phyloP scores from a whole-genome alignment of 2,888 invertebrate genomes.

The Anorthoa munda region DNA sequence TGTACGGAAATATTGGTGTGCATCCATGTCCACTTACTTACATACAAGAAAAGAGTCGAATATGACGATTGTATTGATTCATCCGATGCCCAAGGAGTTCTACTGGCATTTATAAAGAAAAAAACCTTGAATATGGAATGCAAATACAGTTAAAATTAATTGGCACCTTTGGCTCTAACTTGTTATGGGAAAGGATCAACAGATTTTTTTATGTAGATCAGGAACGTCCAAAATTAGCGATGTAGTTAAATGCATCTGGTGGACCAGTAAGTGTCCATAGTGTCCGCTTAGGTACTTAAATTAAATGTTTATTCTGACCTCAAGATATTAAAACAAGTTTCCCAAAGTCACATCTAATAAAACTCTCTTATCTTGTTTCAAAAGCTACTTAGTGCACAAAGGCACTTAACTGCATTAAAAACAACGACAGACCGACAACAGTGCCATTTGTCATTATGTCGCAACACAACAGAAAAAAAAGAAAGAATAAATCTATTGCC shows the following conservation, averaged over 20 bases:
- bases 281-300: not conserved
- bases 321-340: not conserved
- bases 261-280: too few relatives aligned
- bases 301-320: not conserved
- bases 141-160: not conserved
- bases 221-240: too few relatives aligned
- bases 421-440: constrained; percentile 21
- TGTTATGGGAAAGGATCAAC: not conserved
- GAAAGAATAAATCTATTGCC: too few relatives aligned
- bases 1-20: not conserved
- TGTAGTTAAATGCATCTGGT: too few relatives aligned
- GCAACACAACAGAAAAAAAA: constrained; percentile 18
- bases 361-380: constrained; percentile 26
- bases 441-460: constrained; percentile 37
- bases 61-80: not conserved
- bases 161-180: not conserved
- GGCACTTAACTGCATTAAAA: constrained; percentile 39
- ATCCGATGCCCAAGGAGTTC: constrained; percentile 8
- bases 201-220: not conserved
- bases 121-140: not conserved
- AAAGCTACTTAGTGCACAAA: constrained; percentile 32
- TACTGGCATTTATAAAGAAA: constrained; percentile 8
- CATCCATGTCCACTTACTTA: not conserved
- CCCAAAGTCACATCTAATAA: not conserved
- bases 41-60: not conserved